Base-by-base conservation (phyloP, 1,140 invertebrate genomes). In the Monomorium pharaonis region DNA sequence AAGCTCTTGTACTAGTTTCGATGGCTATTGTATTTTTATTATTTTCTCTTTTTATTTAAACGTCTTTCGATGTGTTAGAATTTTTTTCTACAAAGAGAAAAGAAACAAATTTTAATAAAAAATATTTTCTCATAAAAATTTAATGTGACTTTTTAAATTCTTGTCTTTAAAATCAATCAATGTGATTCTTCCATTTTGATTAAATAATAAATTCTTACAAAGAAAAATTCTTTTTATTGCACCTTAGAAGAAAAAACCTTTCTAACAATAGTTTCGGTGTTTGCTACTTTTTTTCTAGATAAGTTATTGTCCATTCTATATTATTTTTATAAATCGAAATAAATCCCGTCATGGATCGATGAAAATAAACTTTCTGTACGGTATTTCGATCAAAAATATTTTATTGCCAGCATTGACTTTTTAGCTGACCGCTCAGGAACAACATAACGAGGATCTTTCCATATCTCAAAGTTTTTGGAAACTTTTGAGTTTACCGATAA, bases 401-500 rank as follows among this genome's bases (percentile, higher is more conserved):
- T 37, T 54, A 21, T 24, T 30, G 51, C 21, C 16, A 65, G 9
- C 62, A 80, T 10, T 65, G 44, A 30, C 44, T 69, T 80, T 80
- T n/a, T 44, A 67, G 10, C 2, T 80, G 44, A 69, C 30, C 47
- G 44, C 16, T 37, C 44, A 12, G 62, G 33, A 49, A 65, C 21
- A 49, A 65, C 21, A 21, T 33, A 78, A 65, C 60, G 30, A n/a
- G 33, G 21, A 24, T 69, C n/a, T 51, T 80, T 44, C 30, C 62
- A 21, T 67, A 80, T 69, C 62, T 80, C 33, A 44, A 16, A 69
- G 44, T 62, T 77, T 56, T 62, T 18, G 16, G 9, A 44, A 80
- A 67, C n/a, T 5, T 18, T 21, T 33, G 21, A 37, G 21, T 65
- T 67, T 67, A 21, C 9, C 30, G 76, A 80, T 80, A 67, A 54